These are phyloP conservation scores for Tachysurus fulvidraco DNA, from an alignment of 2,113 vertebrate genomes.

Conservation along the genomic window DNA sequence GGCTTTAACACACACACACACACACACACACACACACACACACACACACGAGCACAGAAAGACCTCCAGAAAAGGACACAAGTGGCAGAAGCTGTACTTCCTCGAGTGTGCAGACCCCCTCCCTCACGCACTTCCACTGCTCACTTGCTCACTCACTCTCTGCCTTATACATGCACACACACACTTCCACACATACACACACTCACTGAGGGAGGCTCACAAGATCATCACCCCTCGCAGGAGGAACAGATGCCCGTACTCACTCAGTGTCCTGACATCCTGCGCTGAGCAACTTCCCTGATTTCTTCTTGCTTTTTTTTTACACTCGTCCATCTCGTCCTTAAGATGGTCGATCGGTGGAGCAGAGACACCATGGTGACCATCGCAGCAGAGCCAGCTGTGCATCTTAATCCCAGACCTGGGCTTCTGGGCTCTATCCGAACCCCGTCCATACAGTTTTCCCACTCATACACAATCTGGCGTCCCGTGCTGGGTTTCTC, in stretches of 20 bases:
- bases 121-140: conserved; percentile 28
- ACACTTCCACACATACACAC: conserved; percentile 28
- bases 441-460: conserved; percentile 73
- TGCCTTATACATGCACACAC: conserved; percentile 26
- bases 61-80: conserved; percentile 34
- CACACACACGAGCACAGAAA: not conserved
- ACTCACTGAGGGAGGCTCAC: conserved; percentile 21
- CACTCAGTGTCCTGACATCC: conserved; percentile 90
- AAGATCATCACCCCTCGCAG: conserved; percentile 70
- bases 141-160: conserved; percentile 27
- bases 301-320: conserved; percentile 73
- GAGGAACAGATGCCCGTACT: conserved; percentile 89
- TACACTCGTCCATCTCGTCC: conserved; percentile 21
- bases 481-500: conserved; percentile 86
- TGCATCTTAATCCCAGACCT: conserved; percentile 19
- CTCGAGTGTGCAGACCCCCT: conserved; percentile 33
- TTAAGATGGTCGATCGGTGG: conserved; percentile 4
- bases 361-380: conserved; percentile 19
- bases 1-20: not conserved
- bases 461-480: conserved; percentile 59
- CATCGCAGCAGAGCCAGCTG: conserved; percentile 19
- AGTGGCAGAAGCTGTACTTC: conserved; percentile 42
- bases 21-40: conserved; percentile 13
- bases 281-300: conserved; percentile 85
- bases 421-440: conserved; percentile 2